A percentile compares a stretch with the other conserved stretches of the same genome.
Conservation (phyloP, 2,113 vertebrate species). For the Ctenomys sociabilis region DNA sequence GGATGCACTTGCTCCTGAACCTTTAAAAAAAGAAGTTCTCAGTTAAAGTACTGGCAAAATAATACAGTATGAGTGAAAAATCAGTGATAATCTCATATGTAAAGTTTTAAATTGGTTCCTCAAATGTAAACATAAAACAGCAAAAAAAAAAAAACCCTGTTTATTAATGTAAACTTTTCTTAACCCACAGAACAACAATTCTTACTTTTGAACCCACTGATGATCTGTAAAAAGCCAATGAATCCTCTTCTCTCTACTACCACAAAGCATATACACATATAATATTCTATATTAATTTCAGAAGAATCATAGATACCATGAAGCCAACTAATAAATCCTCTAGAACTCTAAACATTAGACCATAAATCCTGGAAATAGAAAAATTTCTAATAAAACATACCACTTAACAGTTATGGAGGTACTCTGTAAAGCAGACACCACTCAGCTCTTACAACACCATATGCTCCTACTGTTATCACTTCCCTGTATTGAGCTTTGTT, state of each 20-base stretch:
- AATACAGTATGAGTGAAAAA: slow-evolving; percentile 10
- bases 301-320: neutral
- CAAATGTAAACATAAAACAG: slow-evolving; percentile 42
- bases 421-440: neutral
- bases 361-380: neutral
- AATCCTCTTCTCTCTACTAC: neutral
- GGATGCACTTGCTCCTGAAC: slow-evolving; percentile 99
- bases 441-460: neutral
- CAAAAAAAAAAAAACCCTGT: neutral
- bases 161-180: slow-evolving; percentile 40
- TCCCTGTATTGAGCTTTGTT: neutral
- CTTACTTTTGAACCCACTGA: neutral
- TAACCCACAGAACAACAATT: neutral
- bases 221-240: slow-evolving; percentile 20
- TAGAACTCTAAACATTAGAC: slow-evolving; percentile 8
- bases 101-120: slow-evolving; percentile 47
- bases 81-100: slow-evolving; percentile 21
- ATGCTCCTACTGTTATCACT: neutral
- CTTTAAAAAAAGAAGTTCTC: slow-evolving; percentile 84
- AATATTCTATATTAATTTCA: slow-evolving; percentile 10
- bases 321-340: neutral
- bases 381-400: neutral
- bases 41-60: slow-evolving; percentile 50
- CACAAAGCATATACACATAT: slow-evolving; percentile 10
- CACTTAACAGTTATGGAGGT: neutral